Evolutionary conservation across 2,797 vertebrate species (phyloP).

Genomic region (Atherinosoma microstoma): DNA sequence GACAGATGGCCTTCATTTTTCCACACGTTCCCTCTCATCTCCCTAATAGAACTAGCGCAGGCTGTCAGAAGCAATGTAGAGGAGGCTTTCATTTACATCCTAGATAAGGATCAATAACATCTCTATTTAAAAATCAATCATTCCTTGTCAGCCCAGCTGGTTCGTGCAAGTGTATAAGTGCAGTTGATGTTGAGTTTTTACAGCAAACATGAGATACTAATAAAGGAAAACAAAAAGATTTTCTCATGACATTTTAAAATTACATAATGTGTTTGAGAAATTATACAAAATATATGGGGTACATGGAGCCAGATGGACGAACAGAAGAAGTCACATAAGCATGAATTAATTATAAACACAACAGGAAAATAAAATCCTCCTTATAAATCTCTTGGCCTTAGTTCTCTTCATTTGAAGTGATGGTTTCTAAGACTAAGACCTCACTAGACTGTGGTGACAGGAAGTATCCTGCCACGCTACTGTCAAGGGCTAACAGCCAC

Average conservation of each 20-base stretch:
- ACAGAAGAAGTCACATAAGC: not conserved
- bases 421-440: slow-evolving; percentile 49
- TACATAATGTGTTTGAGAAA: too few species aligned
- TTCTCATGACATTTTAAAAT: not conserved
- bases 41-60: slow-evolving; percentile 64
- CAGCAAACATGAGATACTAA: slow-evolving; percentile 24
- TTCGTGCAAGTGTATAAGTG: slow-evolving; percentile 39
- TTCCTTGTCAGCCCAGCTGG: slow-evolving; percentile 43
- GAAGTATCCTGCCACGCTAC: slow-evolving; percentile 26
- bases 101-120: slow-evolving; percentile 72
- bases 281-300: too few species aligned
- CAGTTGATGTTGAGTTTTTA: slow-evolving; percentile 23
- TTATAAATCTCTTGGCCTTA: slow-evolving; percentile 7
- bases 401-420: slow-evolving; percentile 41
- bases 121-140: slow-evolving; percentile 71
- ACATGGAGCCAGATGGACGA: not conserved
- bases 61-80: slow-evolving; percentile 53
- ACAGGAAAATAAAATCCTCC: not conserved
- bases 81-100: slow-evolving; percentile 73
- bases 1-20: slow-evolving; percentile 77
- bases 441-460: slow-evolving; percentile 33
- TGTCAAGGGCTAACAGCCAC: slow-evolving; percentile 42
- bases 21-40: slow-evolving; percentile 67
- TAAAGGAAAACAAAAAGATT: not conserved
- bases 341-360: not conserved